Base-by-base conservation (phyloP, 1,140 invertebrate species). In the Rhopalosiphum padi region DNA sequence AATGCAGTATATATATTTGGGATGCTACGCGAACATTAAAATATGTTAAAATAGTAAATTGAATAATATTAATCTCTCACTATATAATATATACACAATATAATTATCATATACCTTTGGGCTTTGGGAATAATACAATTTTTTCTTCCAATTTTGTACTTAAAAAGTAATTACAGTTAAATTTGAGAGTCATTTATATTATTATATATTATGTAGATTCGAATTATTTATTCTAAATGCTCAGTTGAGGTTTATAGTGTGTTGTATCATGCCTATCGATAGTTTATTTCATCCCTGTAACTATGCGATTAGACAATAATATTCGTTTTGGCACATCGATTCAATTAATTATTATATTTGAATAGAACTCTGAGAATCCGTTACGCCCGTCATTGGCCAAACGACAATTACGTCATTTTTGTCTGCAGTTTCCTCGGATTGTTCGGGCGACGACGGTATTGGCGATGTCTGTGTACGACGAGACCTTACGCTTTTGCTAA, bases 351-450 rank as follows among this genome's bases (percentile, higher is more conserved):
- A 37, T 92, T 92, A 92, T 37, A 92, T 92, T 25, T 77, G 68
- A 93, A 93, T 86, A 30, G 91, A 93, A 86, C 43, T 86, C 60
- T 93, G 91, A 7, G 91, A 53, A 21, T 93, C 91, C 23, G 41
- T 30, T 7, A 86, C 48, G 9, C 68, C 30, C 21, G 90, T 9
- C 90, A 91, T 83, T 18, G 91, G 91, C 91, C 91, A 93, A 53
- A 93, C 91, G 6, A 93, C 91, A n/a, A 93, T 93, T n/a, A 86
- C 91, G 23, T 93, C 91, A 25, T 93, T 93, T 48, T 91, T 91
- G 5, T 86, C 91, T 3, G n/a, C 21, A 22, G 41, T 93, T 11
- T 93, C 91, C 43, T 93, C 91, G 35, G 37, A 25, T 51, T 93
- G 91, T 22, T 93, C 91, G 25, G 91, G 91, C 21, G 91, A 93